Evolutionary conservation across 1,140 invertebrate species (phyloP), one percentile per base, ranked within the genome.

Genomic region (Medauroidea extradentata): DNA sequence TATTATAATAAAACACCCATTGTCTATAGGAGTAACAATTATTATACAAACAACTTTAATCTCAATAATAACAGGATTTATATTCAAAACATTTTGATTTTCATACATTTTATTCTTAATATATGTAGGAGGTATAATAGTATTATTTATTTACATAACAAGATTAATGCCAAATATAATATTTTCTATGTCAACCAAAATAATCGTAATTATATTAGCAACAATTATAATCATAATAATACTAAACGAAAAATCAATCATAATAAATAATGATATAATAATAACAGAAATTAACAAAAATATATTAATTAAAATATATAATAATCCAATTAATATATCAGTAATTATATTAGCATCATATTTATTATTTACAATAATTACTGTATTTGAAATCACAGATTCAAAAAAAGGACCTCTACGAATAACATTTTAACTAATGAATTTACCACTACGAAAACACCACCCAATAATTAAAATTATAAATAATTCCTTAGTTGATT

Each of bases 61-160:
- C 49, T 73, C 67, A 57, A 42, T 78, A 65, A 63, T 71, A 27
- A 65, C 65, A 65, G 71, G 72, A 57, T 66, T 73, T 65, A 57
- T 76, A 65, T 70, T 67, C 60, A 61, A 69, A 55, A 71, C 72
- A 58, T 78, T 72, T 71, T 76, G 72, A 76, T 75, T 73, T 68
- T 73, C 75, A 25, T 79, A 75, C 71, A 77, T 79, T 67, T 59
- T 80, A 73, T 78, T 79, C 64, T 65, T 81, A 72, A 73, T 74
- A 59, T 76, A 81, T 71, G 68, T 81, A 71, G 75, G 80, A 65
- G 79, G 79, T 44, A 70, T 81, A 74, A 67, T 81, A 76, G 72
- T 81, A 62, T 58, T 81, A 68, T 82, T 81, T 73, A 72, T 80
- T 71, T 80, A 81, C 72, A 75, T 82, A 51, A 77, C 77, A 51